Base-by-base conservation (phyloP, 2,888 invertebrate genomes). In the Lasioglossum marginatum region DNA sequence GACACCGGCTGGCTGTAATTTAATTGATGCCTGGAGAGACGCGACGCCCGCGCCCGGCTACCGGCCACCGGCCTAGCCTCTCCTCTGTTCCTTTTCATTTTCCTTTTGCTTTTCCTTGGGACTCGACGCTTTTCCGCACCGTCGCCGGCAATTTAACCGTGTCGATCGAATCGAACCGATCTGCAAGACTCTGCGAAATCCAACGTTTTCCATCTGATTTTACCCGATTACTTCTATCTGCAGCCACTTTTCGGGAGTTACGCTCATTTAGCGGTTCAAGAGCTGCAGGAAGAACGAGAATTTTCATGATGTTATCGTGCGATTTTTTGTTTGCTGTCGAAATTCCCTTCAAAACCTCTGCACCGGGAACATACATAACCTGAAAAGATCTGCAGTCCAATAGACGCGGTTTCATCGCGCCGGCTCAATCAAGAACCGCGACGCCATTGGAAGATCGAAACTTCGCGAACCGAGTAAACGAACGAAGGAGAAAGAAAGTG, bases 11-110 rank as follows among this genome's bases (percentile, higher is more conserved):
- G n/a, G 34, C 16, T 68, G 52, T 83, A 72, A 83, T 80, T 83
- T 81, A 83, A 83, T 83, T 81, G 75, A 81, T 63, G 71, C 70
- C 68, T 63, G n/a, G n/a, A 37, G 60, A 68, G 40, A 68, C 72
- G 45, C 43, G 45, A 19, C 23, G n/a, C 34, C 27, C 48, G 34
- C 0, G 52, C 52, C 23, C 52, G 52, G n/a, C 66, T 37, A 52
- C 34, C 43, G 45, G n/a, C 66, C 52, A 52, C 34, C 43, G 45
- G 57, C 52, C 57, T 34, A 52, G 52, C 66, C 66, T 16, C 19
- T 6, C 34, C 66, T 16, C 23, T 63, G 23, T 43, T 78, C 34
- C 31, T 77, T 23, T 6, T 19, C 48, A 48, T 48, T 52, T 52
- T 52, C 52, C 23, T 52, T 52, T 52, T 52, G 52, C 52, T 8